Evolutionary conservation across 2,113 vertebrate genomes (phyloP).

Genomic region (Gymnorhina tibicen): DNA sequence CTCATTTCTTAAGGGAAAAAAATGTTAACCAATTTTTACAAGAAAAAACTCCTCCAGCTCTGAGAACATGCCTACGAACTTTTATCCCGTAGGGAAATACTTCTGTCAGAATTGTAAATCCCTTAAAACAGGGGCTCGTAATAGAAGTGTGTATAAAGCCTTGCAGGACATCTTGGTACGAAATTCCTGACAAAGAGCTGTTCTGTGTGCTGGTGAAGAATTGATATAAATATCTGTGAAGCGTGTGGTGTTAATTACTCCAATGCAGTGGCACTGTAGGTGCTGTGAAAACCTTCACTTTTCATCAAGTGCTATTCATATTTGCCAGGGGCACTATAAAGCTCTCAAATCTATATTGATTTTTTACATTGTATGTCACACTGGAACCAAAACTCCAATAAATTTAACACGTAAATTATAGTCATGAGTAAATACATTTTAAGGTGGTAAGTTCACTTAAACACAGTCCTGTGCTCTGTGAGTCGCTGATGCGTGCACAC

Average conservation of each 20-base stretch:
- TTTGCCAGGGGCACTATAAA: slow-evolving; percentile 60
- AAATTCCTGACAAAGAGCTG: slow-evolving; percentile 29
- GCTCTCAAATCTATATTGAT: slow-evolving; percentile 61
- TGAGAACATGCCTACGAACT: slow-evolving; percentile 33
- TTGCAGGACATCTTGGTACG: slow-evolving; percentile 48
- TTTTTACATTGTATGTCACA: slow-evolving; percentile 43
- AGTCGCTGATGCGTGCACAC: background rate
- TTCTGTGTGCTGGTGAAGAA: slow-evolving; percentile 35
- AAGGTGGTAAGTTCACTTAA: slow-evolving; percentile 43
- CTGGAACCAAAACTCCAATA: slow-evolving; percentile 58
- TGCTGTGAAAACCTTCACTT: slow-evolving; percentile 58
- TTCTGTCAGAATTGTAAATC: slow-evolving; percentile 61
- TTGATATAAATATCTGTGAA: slow-evolving; percentile 40
- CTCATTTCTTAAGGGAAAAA: slow-evolving; percentile 7
- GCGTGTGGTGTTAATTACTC: slow-evolving; percentile 25
- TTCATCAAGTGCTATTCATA: slow-evolving; percentile 58
- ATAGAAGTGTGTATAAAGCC: slow-evolving; percentile 49
- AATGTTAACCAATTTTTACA: slow-evolving; percentile 46
- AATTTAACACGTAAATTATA: slow-evolving; percentile 65
- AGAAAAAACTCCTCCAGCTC: slow-evolving; percentile 36
- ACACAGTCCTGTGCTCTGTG: slow-evolving; percentile 25
- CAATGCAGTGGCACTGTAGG: slow-evolving; percentile 35
- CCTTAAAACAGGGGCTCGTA: slow-evolving; percentile 31
- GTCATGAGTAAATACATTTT: slow-evolving; percentile 46
- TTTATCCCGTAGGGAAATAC: slow-evolving; percentile 40